A percentile compares a stretch with the other conserved stretches of the same genome.
Evolutionary conservation across 2,113 vertebrate species (phyloP).

Genomic region (Pelecanus crispus): DNA sequence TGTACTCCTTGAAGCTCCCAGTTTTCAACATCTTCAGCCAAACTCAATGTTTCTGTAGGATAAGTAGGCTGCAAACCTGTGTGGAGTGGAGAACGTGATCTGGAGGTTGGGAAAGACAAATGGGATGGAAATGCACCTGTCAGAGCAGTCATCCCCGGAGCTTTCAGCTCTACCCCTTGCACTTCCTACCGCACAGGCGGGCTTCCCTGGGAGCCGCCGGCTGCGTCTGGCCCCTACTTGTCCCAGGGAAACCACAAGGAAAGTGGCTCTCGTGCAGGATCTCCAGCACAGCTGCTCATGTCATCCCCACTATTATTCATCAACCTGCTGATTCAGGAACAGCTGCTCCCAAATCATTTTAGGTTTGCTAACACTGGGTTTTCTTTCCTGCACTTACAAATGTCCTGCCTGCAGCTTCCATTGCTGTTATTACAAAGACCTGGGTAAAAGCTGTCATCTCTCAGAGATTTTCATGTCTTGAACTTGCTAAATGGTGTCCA

Average conservation of each 20-base stretch:
- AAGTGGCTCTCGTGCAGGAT: background rate
- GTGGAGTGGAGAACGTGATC: background rate
- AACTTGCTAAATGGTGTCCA: background rate
- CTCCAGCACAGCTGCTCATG: background rate
- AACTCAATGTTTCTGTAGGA: background rate
- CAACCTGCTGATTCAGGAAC: background rate
- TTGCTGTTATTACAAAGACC: background rate
- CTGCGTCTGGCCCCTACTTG: background rate
- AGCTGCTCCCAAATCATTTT: background rate
- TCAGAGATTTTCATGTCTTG: background rate
- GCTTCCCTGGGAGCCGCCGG: background rate
- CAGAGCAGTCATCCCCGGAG: background rate
- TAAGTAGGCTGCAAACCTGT: fast-evolving
- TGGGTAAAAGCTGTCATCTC: background rate
- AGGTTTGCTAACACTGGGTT: background rate
- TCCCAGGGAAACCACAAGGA: background rate
- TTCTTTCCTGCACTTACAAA: background rate
- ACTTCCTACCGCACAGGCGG: fast-evolving
- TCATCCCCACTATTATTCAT: background rate
- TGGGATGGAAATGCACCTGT: background rate
- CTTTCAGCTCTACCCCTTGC: background rate
- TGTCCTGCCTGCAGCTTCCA: background rate
- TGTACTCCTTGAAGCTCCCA: background rate
- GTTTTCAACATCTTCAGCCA: background rate
- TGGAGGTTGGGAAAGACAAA: background rate